These are phyloP conservation scores for Melikaiella ostensackeni DNA, from an alignment of 2,888 invertebrate genomes.

Conservation along the genomic window DNA sequence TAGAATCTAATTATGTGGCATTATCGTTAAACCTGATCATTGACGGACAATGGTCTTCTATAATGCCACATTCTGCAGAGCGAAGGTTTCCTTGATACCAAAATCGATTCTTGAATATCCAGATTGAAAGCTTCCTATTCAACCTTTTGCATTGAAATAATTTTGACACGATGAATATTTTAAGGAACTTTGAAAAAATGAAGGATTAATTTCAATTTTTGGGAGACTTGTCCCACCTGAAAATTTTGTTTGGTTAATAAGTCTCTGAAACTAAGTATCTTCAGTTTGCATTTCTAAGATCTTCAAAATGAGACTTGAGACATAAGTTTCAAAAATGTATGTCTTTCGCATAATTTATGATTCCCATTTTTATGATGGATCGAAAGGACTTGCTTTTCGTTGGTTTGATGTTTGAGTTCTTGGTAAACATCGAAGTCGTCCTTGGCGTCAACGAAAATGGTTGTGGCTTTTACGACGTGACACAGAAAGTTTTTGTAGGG, in stretches of 20 bases:
- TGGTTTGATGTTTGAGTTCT: neutral
- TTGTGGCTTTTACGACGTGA: neutral
- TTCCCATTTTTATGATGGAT: neutral
- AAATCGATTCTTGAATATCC: conserved; percentile 15
- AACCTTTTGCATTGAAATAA: too few species aligned
- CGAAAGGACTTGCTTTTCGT: neutral
- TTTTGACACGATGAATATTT: too few species aligned
- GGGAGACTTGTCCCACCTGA: neutral
- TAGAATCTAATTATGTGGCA: conserved; percentile 70
- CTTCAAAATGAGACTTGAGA: neutral
- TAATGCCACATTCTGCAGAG: conserved; percentile 1
- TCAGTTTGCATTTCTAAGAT: neutral
- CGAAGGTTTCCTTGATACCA: neutral
- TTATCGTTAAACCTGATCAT: conserved; percentile 72
- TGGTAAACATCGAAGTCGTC: neutral
- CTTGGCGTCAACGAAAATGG: neutral
- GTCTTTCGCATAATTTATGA: neutral
- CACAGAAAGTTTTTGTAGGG: neutral
- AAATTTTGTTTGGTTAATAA: neutral
- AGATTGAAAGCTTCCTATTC: neutral
- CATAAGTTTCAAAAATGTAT: neutral
- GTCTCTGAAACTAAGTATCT: neutral
- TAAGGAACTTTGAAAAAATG: too few species aligned
- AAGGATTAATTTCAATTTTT: too few species aligned
- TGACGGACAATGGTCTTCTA: conserved; percentile 65